phyloP scores from a whole-genome alignment of 2,888 invertebrate genomes.

The Chloromyia formosa region DNA sequence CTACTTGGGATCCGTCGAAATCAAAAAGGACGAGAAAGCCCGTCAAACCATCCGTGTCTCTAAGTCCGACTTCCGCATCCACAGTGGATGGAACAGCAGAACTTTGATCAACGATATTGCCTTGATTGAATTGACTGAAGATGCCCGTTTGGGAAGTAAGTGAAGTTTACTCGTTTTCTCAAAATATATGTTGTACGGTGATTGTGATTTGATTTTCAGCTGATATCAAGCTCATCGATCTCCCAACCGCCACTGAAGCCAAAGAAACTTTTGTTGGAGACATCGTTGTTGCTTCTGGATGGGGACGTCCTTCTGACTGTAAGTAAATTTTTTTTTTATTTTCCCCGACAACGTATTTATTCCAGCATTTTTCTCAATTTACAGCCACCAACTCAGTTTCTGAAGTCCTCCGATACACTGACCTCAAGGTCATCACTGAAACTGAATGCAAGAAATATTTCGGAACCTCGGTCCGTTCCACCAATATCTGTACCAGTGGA shows the following conservation, averaged over 20 bases:
- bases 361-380: conserved; percentile 55
- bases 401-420: conserved; percentile 5
- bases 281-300: conserved; percentile 23
- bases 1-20: conserved; percentile 29
- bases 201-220: background rate
- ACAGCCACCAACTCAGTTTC: conserved; percentile 2
- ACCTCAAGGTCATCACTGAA: conserved; percentile 14
- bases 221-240: conserved; percentile 1
- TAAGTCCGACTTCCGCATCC: conserved; percentile 13
- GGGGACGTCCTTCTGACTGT: conserved; percentile 32
- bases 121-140: conserved; percentile 26
- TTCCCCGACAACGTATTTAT: conserved; percentile 55
- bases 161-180: background rate
- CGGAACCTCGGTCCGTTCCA: background rate
- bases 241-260: conserved; percentile 58
- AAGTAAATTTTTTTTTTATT: conserved; percentile 48
- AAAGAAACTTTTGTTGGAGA: conserved; percentile 57
- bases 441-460: conserved; percentile 5
- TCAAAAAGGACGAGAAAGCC: background rate
- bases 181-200: background rate
- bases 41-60: background rate
- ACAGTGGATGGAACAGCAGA: conserved; percentile 3
- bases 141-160: conserved; percentile 20
- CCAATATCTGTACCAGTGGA: conserved; percentile 62
- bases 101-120: conserved; percentile 30